phyloP scores from a whole-genome alignment of 1,140 invertebrate genomes.

The Caenorhabditis remanei region DNA sequence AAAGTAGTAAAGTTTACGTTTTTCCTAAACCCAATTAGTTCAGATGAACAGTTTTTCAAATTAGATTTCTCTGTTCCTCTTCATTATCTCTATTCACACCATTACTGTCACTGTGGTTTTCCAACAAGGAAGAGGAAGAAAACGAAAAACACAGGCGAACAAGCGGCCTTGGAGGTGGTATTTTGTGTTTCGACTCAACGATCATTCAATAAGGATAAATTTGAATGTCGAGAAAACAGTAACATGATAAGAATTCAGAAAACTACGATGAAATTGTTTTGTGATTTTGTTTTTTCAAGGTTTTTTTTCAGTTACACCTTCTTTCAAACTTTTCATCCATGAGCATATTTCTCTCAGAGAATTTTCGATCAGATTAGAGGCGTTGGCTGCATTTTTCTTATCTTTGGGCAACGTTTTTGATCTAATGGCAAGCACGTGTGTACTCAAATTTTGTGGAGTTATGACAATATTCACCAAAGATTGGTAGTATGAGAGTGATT shows the following conservation, averaged over 20 bases:
- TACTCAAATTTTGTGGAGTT: no score
- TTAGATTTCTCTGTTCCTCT: constrained; percentile 22
- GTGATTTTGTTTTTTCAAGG: no score
- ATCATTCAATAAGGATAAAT: neutral
- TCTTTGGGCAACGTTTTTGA: no score
- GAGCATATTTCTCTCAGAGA: no score
- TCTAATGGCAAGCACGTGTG: no score
- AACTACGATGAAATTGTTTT: no score
- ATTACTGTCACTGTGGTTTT: constrained; percentile 29
- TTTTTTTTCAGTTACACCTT: no score
- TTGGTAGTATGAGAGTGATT: no score
- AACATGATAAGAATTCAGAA: neutral
- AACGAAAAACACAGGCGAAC: constrained; percentile 12
- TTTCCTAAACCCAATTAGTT: constrained; percentile 1
- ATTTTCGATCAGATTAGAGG: no score
- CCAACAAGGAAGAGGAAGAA: constrained; percentile 43
- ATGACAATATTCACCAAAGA: no score
- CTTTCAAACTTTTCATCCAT: no score
- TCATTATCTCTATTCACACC: neutral
- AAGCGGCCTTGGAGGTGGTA: neutral
- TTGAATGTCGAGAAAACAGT: neutral
- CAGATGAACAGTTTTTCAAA: constrained; percentile 45
- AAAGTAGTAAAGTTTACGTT: neutral
- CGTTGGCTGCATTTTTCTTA: no score
- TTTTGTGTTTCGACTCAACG: neutral